Evolutionary conservation across 2,888 invertebrate genomes (phyloP), one percentile per base, ranked within the genome.

Genomic region (Aspidiotus destructor): DNA sequence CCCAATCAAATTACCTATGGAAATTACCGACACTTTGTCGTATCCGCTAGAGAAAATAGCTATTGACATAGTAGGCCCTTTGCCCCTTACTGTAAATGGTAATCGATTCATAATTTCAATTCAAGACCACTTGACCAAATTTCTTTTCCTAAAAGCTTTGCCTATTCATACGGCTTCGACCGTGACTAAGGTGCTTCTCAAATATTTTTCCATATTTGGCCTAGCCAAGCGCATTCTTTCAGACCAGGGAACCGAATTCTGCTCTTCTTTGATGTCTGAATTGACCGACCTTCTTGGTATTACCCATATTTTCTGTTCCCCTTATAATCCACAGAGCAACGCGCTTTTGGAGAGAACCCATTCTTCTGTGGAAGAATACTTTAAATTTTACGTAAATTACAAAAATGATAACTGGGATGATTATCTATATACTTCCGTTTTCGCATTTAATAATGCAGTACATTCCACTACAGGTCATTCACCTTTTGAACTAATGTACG

Each of bases 1-100:
- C 7, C 64, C 64, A 2, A 64, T 8, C 1, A 64, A 64, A 55
- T 11, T 55, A 13, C 64, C 64, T 17, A 42, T 64, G 42, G 42
- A 11, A 10, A 64, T 64, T 13, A 64, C 64, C 2, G 55, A 54
- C 0, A 64, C 64, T 13, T 28, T 8, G 6, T 10, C 13, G 6
- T 0, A 16, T 17, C 42, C 57, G 1, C 41, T 55, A 8, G 17
- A 64, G 2, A 10, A 41, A 6, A 6, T 64, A 0, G 15, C 57
- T 0, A 57, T 55, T 8, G 64, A 64, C 9, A 15, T 58, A 1
- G 60, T 60, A 1, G 52, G 60, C 0, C 65, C 65, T 15, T 48
- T 67, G 5, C 42, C 40, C 10, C n/a, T 44, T 5, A 52, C 60
- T 3, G 10, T n/a, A 60, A 13, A 28, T 2, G 67, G 53, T 10